Evolutionary conservation across 2,797 vertebrate species (phyloP).

Genomic region (Telmatherina bonti): DNA sequence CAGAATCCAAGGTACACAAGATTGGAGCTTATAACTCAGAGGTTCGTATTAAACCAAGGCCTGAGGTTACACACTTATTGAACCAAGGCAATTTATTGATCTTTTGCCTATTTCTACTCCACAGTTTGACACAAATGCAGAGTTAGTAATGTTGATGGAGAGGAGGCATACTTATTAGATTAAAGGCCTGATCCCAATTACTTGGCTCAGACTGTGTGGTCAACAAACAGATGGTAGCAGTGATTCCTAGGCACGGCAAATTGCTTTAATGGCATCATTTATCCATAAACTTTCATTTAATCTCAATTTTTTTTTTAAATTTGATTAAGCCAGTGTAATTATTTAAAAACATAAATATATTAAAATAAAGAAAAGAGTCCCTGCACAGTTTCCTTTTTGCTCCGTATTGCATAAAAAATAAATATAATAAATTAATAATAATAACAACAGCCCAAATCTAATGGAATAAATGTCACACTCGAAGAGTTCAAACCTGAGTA

Average conservation of each 20-base stretch:
- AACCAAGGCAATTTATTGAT: conserved; percentile 62
- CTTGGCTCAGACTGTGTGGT: conserved; percentile 24
- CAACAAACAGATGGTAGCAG: conserved; percentile 29
- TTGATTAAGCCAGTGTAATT: not conserved
- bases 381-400: not conserved
- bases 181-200: conserved; percentile 41
- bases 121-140: conserved; percentile 66
- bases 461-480: not conserved
- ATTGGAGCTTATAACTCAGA: conserved; percentile 53
- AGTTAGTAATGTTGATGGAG: conserved; percentile 60
- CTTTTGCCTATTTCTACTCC: conserved; percentile 50
- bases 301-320: not conserved
- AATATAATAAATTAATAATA: too few species aligned
- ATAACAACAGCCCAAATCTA: not conserved
- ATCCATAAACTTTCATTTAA: not conserved
- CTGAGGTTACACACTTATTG: conserved; percentile 61
- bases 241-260: not conserved
- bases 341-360: not conserved
- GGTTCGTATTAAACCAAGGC: conserved; percentile 52
- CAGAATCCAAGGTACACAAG: conserved; percentile 42
- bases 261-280: too few species aligned
- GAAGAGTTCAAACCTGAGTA: too few species aligned
- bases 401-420: not conserved
- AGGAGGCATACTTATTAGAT: conserved; percentile 60
- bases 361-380: not conserved